phyloP scores from a whole-genome alignment of 2,888 invertebrate species.

The Drosophila niveifrons region DNA sequence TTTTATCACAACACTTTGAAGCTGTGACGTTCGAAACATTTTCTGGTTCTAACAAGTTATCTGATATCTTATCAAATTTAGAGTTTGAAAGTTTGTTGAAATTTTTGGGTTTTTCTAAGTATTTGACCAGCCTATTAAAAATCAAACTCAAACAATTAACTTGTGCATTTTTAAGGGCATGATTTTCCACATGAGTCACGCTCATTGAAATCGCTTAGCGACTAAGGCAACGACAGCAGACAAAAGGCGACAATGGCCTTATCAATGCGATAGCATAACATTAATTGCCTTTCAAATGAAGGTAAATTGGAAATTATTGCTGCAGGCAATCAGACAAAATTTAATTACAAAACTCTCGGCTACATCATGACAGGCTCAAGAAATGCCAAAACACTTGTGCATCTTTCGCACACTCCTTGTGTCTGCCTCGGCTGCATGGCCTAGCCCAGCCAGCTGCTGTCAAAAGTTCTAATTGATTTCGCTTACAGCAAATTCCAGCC shows the following conservation, averaged over 20 bases:
- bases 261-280: conserved; percentile 69
- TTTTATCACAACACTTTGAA: conserved; percentile 28
- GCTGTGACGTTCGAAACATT: conserved; percentile 35
- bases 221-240: conserved; percentile 29
- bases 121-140: no score
- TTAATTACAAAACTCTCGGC: conserved; percentile 64
- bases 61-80: conserved; percentile 31
- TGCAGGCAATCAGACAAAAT: conserved; percentile 67
- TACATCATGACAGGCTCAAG: conserved; percentile 39
- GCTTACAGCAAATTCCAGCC: conserved; percentile 56
- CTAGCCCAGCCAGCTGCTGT: conserved; percentile 48
- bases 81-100: neutral
- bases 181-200: conserved; percentile 47
- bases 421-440: conserved; percentile 32
- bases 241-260: conserved; percentile 36
- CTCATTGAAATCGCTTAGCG: conserved; percentile 9
- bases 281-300: conserved; percentile 71
- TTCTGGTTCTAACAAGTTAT: conserved; percentile 29
- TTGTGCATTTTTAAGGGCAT: no score
- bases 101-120: neutral
- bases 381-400: conserved; percentile 12
- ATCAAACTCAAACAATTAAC: neutral
- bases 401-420: neutral
- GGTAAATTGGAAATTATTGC: conserved; percentile 70
- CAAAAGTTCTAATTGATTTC: conserved; percentile 80